phyloP scores from a whole-genome alignment of 2,113 vertebrate species.

The Jaculus jaculus region DNA sequence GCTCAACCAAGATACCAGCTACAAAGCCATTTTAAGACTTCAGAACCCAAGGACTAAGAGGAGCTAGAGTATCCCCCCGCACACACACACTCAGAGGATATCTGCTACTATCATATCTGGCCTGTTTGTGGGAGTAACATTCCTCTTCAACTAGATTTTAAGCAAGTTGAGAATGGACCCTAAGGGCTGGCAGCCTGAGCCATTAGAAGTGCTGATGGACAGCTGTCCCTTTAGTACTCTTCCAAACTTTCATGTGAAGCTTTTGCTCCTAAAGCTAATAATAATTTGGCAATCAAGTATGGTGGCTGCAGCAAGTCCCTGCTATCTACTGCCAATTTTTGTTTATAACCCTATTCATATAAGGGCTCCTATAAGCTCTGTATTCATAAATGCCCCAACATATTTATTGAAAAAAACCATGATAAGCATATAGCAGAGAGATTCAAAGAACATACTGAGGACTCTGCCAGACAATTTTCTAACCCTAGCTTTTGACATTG shows the following conservation, averaged over 20 bases:
- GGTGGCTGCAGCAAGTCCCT: background rate
- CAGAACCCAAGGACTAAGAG: background rate
- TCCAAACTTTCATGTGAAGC: background rate
- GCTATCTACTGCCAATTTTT: background rate
- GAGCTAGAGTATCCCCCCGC: background rate
- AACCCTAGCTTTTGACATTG: background rate
- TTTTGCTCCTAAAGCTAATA: background rate
- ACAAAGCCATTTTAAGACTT: background rate
- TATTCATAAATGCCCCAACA: background rate
- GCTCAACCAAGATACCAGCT: background rate
- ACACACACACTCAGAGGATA: background rate
- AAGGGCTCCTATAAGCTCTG: background rate
- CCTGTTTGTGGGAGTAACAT: background rate
- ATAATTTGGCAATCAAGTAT: background rate
- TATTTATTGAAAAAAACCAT: background rate
- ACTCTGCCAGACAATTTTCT: background rate
- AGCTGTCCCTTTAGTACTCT: background rate
- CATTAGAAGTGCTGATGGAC: background rate
- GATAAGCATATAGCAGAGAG: slow-evolving; percentile 14
- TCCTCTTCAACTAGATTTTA: background rate
- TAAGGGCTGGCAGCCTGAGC: background rate
- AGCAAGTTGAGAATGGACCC: slow-evolving; percentile 21
- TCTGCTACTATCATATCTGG: background rate
- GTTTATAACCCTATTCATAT: background rate
- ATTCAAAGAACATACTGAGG: background rate